Base-by-base conservation (phyloP, 2,113 vertebrate species). In the Myxocyprinus asiaticus region DNA sequence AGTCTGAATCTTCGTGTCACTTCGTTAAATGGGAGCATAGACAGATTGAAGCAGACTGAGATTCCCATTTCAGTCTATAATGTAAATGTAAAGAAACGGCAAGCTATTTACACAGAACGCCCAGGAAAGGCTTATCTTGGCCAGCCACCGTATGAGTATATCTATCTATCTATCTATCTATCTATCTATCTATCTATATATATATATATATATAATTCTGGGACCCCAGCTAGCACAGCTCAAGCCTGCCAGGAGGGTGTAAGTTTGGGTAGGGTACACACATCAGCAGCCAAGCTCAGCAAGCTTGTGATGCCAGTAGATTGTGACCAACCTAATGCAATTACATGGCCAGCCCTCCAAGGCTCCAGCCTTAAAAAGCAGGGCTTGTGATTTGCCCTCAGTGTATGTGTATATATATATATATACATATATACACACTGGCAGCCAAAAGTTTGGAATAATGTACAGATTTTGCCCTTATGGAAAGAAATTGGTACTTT, bases 301-400 rank as follows among this genome's bases (percentile, higher is more conserved):
- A 42, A 70, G 68, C 22, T 33, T 56, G 68, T 42, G 51, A 56
- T 71, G 12, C 51, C 51, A n/a, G 68, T 42, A 71, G 68, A 56
- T 71, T 71, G 12, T 56, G 51, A 71, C 51, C 33, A 71, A 51
- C 33, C 68, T 56, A 56, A 71, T 71, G 68, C 51, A 71, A 69
- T 69, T 69, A 69, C 67, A 69, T 43, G 51, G 51, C 68, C 0
- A 3, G 3, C 5, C 5, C 33, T 71, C 33, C 51, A 4, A 56
- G 33, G 51, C 68, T 12, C 33, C 66, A 62, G 17, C 66, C 12
- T 69, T 33, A 76, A 76, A 81, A 12, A 44, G n/a, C 45, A 70
- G 9, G 33, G 22, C 63, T 67, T 56, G 73, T 58, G 72, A 45
- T 68, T 63, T 42, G 73, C 59, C 48, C 64, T 77, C 44, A n/a